Conservation (phyloP, 2,113 vertebrate genomes). For the Cebus imitator region DNA sequence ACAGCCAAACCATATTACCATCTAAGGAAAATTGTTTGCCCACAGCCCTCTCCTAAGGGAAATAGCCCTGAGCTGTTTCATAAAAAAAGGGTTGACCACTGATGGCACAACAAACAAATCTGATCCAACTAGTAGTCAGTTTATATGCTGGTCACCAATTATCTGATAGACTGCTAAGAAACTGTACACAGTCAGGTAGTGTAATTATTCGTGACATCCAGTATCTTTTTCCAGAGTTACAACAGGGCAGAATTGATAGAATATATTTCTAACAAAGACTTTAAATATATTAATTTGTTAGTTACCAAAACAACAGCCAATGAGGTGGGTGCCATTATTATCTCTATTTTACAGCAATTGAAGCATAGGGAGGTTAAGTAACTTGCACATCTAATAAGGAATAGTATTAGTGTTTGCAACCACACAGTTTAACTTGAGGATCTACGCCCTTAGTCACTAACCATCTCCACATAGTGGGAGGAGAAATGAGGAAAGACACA, state of each 20-base stretch:
- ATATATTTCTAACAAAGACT: background rate
- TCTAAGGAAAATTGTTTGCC: background rate
- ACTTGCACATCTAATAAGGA: background rate
- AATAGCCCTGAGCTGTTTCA: background rate
- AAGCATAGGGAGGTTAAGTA: background rate
- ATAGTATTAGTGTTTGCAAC: background rate
- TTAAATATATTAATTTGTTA: background rate
- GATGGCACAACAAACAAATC: background rate
- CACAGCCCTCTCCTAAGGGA: background rate
- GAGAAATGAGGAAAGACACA: background rate
- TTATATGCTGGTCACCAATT: background rate
- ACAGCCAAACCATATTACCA: too few relatives aligned
- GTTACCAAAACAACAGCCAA: background rate
- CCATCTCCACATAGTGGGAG: background rate
- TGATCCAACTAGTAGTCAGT: background rate
- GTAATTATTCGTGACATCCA: background rate
- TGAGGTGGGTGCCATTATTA: background rate
- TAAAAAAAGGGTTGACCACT: background rate
- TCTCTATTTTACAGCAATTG: background rate
- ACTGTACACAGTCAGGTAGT: background rate
- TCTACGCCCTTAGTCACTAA: background rate
- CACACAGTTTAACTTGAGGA: background rate
- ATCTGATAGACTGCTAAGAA: background rate
- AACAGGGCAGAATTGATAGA: background rate
- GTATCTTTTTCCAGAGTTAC: background rate